Evolutionary conservation across 2,113 vertebrate species (phyloP).

Genomic region (Hydropotes inermis): DNA sequence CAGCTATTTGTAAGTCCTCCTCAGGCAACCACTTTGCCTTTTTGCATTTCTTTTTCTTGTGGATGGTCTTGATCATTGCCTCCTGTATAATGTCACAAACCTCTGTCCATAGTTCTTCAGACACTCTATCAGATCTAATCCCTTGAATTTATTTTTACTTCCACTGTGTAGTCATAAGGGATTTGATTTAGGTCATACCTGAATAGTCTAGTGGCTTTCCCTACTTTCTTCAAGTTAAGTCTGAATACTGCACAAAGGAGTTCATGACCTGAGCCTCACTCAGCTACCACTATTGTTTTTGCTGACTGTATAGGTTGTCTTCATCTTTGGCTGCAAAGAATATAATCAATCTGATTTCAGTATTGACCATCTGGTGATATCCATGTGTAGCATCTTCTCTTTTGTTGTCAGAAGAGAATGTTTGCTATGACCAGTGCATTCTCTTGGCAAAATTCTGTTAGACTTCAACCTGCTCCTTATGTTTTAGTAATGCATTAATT

Average conservation of each 20-base stretch:
- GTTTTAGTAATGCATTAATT: not conserved
- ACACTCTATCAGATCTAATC: not conserved
- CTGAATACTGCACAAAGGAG: not conserved
- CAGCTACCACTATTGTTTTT: not conserved
- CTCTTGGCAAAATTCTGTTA: not conserved
- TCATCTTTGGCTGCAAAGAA: not conserved
- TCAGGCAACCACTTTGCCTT: not conserved
- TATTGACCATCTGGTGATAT: not conserved
- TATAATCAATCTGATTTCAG: not conserved
- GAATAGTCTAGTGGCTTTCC: not conserved
- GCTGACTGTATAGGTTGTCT: not conserved
- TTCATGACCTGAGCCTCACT: not conserved
- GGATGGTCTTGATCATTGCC: not conserved
- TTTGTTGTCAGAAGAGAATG: not conserved
- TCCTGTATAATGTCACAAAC: not conserved
- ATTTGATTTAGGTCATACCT: not conserved
- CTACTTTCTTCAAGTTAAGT: not conserved
- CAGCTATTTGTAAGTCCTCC: not conserved
- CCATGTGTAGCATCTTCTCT: not conserved
- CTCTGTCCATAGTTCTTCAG: not conserved
- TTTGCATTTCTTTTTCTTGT: not conserved
- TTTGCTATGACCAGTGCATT: not conserved
- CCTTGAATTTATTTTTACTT: not conserved
- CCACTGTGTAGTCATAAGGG: not conserved
- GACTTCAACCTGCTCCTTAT: not conserved